Conservation (phyloP, 2,113 vertebrate genomes). For the Calypte anna region DNA sequence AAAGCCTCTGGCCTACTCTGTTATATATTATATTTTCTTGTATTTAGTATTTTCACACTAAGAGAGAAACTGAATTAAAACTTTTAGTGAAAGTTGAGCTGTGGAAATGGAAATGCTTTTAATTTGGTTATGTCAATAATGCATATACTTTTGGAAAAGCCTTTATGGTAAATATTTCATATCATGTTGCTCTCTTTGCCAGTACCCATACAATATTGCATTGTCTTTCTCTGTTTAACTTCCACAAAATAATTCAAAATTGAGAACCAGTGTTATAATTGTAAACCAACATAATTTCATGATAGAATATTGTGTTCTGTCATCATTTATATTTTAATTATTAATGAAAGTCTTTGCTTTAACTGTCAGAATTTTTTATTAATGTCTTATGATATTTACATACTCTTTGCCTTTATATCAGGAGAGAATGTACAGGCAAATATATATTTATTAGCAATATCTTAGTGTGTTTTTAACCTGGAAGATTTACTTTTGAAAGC, state of each 20-base stretch:
- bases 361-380: conserved; percentile 70
- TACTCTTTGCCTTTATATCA: not conserved
- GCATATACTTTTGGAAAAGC: not conserved
- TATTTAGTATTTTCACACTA: conserved; percentile 6
- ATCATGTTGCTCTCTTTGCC: not conserved
- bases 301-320: conserved; percentile 52
- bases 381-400: conserved; percentile 50
- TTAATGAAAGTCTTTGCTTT: conserved; percentile 63
- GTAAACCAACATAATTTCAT: conserved; percentile 44
- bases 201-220: not conserved
- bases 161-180: conserved; percentile 27
- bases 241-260: conserved; percentile 39
- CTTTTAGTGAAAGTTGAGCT: not conserved
- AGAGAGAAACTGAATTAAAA: conserved; percentile 27
- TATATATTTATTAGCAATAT: not conserved
- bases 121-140: conserved; percentile 12
- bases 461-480: not conserved
- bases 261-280: conserved; percentile 32
- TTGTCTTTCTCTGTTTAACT: conserved; percentile 41
- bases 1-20: conserved; percentile 2
- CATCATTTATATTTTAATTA: conserved; percentile 72
- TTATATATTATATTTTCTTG: not conserved
- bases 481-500: conserved; percentile 25
- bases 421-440: not conserved
- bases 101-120: not conserved